These are phyloP conservation scores for Axinella damicornis DNA, from an alignment of 37 sponge, comb jelly and placozoan genomes.

Conservation along the genomic window DNA sequence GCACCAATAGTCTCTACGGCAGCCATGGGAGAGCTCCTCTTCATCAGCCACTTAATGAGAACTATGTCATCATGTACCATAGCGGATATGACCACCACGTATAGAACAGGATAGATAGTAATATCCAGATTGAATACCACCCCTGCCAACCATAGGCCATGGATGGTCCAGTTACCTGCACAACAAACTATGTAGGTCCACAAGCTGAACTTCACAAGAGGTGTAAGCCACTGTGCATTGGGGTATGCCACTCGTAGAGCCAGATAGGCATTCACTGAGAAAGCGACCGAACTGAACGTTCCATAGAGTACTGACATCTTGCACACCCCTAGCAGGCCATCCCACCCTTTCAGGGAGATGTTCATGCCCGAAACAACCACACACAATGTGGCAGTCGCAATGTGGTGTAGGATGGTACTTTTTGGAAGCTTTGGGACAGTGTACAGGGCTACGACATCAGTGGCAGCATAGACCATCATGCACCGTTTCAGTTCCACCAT, in stretches of 20 bases:
- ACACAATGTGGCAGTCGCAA: constrained; percentile 46
- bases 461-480: constrained; percentile 65
- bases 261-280: constrained; percentile 80
- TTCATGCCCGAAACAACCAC: constrained; percentile 53
- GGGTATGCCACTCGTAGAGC: constrained; percentile 88
- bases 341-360: constrained; percentile 50
- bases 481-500: constrained; percentile 60
- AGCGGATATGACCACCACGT: constrained; percentile 19
- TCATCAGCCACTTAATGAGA: constrained; percentile 69
- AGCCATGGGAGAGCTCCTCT: constrained; percentile 44
- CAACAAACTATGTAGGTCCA: constrained; percentile 69
- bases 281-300: constrained; percentile 69
- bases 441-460: constrained; percentile 81
- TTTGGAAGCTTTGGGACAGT: constrained; percentile 86
- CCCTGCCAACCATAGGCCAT: constrained; percentile 58
- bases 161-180: constrained; percentile 76
- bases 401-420: constrained; percentile 79
- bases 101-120: constrained; percentile 23
- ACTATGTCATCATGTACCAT: constrained; percentile 72
- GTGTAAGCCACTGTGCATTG: constrained; percentile 33
- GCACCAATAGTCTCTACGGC: no score
- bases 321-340: constrained; percentile 64
- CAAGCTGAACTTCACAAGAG: constrained; percentile 43
- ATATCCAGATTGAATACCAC: constrained; percentile 21
- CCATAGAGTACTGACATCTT: constrained; percentile 84